Base-by-base conservation (phyloP, 2,797 vertebrate species). In the Urophycis tenuis region DNA sequence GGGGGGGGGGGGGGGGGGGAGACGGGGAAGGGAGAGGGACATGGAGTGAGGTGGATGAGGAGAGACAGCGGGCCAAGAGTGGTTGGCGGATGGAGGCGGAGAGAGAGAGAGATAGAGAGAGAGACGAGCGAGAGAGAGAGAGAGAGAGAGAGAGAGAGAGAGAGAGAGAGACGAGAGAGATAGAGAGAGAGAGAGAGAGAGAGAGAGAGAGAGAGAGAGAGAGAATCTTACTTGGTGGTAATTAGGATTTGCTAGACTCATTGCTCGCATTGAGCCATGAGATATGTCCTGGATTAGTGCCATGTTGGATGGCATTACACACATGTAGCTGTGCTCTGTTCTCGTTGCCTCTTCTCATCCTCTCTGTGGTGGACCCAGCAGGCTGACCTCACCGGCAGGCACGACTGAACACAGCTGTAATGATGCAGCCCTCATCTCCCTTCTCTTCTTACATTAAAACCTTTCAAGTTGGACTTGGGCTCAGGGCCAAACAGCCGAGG, bases 381-480 rank as follows among this genome's bases (percentile, higher is more conserved):
- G 45, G 17, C 45, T 19, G 17, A 49, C 17, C 45, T 17, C 11
- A 34, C 3, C 36, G 9, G 5, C 45, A 22, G 39, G 14, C 39
- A 41, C 14, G 0, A 3, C 39, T 14, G 39, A 11, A 14, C 14
- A 41, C 17, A 6, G 45, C 17, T 60, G 53, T 22, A 25, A 60
- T n/a, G 4, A 60, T 25, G 8, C 53, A 11, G 53, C 53, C 17
- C 53, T 25, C 35, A 49, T 15, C 45, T 5, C 53, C 1, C 22
- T n/a, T 10, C n/a, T 25, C 7, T n/a, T 2, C 53, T 60, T 10
- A 25, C 15, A n/a, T 60, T 60, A n/a, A 19, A 60, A 25, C 53
- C 53, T 60, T 60, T n/a, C 85, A 75, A 76, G 76, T 80, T 84
- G 81, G 80, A 81, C 89, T 91, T 89, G 87, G 87, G 79, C 81